Conservation (phyloP, 23 tunicate genomes). For the Botrylloides violaceus region DNA sequence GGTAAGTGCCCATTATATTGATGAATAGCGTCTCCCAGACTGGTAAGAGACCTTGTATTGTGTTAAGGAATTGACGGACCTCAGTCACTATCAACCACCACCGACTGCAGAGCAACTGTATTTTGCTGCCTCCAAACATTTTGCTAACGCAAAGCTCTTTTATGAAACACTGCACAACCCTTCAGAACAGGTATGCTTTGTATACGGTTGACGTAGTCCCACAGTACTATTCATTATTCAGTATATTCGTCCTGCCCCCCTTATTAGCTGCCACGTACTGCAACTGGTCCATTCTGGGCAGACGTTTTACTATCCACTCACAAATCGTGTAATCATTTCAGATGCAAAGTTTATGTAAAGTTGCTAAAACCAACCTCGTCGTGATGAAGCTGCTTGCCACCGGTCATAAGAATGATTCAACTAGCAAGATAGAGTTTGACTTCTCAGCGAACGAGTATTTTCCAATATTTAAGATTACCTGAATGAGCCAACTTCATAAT, state of each 20-base stretch:
- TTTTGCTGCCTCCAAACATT: slow-evolving; percentile 69
- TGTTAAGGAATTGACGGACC: slow-evolving; percentile 66
- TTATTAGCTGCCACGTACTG: too few species aligned
- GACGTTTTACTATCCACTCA: too few species aligned
- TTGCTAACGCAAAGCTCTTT: slow-evolving; percentile 56
- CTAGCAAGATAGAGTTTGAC: slow-evolving; percentile 47
- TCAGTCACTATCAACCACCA: slow-evolving; percentile 57
- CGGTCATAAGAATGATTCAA: slow-evolving; percentile 54
- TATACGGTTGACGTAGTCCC: background rate
- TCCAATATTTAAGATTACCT: slow-evolving; percentile 39
- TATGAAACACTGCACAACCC: slow-evolving; percentile 41
- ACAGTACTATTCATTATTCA: too few species aligned
- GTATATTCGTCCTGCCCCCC: too few species aligned
- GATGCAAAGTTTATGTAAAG: slow-evolving; percentile 37
- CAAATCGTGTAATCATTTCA: slow-evolving; percentile 28
- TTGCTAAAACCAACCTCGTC: slow-evolving; percentile 84
- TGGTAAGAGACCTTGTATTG: background rate
- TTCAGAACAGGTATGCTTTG: slow-evolving; percentile 11
- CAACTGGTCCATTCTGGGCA: too few species aligned
- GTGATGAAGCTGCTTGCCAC: slow-evolving; percentile 78
- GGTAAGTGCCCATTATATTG: slow-evolving; percentile 18
- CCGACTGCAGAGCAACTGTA: slow-evolving; percentile 72
- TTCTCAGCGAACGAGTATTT: slow-evolving; percentile 45
- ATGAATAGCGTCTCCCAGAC: background rate
- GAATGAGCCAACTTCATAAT: background rate